Evolutionary conservation across 1,140 invertebrate species (phyloP).

Genomic region (Euwallacea similis): DNA sequence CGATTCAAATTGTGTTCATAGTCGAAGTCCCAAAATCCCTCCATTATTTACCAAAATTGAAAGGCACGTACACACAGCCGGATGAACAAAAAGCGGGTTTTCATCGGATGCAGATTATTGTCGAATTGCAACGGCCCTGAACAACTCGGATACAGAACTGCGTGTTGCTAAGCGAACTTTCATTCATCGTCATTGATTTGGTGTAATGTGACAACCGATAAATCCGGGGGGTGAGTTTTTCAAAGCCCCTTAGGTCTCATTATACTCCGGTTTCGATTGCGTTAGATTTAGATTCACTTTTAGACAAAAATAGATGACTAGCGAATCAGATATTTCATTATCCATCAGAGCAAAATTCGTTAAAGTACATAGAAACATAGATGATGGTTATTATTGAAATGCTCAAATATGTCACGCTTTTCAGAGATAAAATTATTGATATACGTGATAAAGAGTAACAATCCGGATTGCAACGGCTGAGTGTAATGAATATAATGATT

Average conservation of each 20-base stretch:
- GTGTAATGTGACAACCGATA: slow-evolving; percentile 4
- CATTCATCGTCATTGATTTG: slow-evolving; percentile 1
- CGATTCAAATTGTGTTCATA: not conserved
- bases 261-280: not conserved
- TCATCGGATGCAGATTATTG: slow-evolving; percentile 19
- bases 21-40: slow-evolving; percentile 1
- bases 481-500: too few species aligned
- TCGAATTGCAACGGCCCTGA: slow-evolving; percentile 14
- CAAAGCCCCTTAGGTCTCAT: not conserved
- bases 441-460: too few species aligned
- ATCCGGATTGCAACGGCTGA: too few species aligned
- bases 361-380: too few species aligned
- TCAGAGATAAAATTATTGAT: too few species aligned
- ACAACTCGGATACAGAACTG: slow-evolving; percentile 1
- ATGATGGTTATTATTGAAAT: too few species aligned
- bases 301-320: too few species aligned
- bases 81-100: slow-evolving; percentile 13
- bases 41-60: slow-evolving; percentile 21
- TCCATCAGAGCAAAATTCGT: too few species aligned
- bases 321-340: too few species aligned
- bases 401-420: too few species aligned
- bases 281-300: too few species aligned
- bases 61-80: not conserved
- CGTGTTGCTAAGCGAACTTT: slow-evolving; percentile 16
- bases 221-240: slow-evolving; percentile 1